Conservation (phyloP, 1,140 invertebrate genomes). For the Diabrotica undecimpunctata region DNA sequence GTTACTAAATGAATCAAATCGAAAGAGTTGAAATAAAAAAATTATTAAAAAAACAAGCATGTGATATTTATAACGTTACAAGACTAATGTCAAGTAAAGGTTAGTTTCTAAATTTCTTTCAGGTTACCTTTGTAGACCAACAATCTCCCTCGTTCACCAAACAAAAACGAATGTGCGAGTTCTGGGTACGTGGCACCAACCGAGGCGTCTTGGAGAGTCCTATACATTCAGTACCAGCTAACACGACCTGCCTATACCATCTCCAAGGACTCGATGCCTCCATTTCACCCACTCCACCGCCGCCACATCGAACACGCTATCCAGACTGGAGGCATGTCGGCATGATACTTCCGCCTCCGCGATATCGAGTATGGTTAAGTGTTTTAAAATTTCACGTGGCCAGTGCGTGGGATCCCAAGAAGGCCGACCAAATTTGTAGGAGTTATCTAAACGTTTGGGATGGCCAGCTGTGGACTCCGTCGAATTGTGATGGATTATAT, state of each 20-base stretch:
- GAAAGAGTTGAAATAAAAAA: too few species aligned
- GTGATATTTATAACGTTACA: too few species aligned
- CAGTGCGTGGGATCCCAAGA: constrained; percentile 54
- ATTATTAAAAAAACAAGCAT: too few species aligned
- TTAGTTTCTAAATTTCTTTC: constrained; percentile 7
- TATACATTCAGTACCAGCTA: constrained; percentile 75
- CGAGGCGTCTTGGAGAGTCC: constrained; percentile 76
- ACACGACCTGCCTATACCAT: constrained; percentile 83
- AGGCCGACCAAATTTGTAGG: constrained; percentile 67
- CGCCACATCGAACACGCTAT: constrained; percentile 58
- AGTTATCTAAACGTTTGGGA: constrained; percentile 81
- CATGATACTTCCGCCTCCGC: constrained; percentile 54
- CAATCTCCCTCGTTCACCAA: constrained; percentile 74
- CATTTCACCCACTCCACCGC: constrained; percentile 54
- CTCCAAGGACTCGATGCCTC: constrained; percentile 64
- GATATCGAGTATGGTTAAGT: constrained; percentile 82
- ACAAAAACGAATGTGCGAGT: constrained; percentile 79
- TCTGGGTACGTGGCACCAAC: constrained; percentile 75
- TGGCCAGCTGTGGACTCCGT: constrained; percentile 69
- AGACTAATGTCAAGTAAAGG: too few species aligned
- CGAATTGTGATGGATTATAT: constrained; percentile 74
- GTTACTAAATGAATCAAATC: too few species aligned
- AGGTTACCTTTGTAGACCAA: constrained; percentile 79
- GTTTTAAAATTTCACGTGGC: constrained; percentile 79
- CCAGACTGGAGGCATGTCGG: constrained; percentile 58